These are phyloP conservation scores for Tuberolachnus salignus DNA, from an alignment of 2,888 invertebrate species.

Conservation along the genomic window DNA sequence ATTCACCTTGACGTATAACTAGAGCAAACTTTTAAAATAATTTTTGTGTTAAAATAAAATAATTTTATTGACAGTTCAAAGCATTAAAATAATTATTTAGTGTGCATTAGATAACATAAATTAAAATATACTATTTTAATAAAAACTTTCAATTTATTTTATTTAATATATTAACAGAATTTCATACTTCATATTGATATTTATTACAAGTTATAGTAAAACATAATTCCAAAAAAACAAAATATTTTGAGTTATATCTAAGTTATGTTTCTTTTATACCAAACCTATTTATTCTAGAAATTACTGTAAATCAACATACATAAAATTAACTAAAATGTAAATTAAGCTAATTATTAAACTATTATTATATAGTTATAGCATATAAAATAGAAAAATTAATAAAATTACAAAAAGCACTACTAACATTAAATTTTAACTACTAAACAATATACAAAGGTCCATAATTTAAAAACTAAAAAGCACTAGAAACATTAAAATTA, in stretches of 20 bases:
- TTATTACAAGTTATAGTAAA: not conserved
- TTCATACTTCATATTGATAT: not conserved
- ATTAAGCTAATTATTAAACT: not conserved
- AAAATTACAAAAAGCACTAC: not conserved
- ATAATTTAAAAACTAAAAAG: not conserved
- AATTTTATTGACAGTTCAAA: not conserved
- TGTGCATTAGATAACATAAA: not conserved
- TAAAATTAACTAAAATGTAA: not conserved
- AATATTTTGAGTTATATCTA: not conserved
- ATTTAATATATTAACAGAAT: not conserved
- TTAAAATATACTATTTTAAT: conserved; percentile 1
- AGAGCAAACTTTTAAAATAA: conserved; percentile 77
- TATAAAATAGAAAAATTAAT: not conserved
- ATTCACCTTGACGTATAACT: conserved; percentile 92
- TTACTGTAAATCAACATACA: not conserved
- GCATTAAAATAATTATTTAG: conserved; percentile 1
- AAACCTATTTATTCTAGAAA: not conserved
- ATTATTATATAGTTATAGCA: not conserved
- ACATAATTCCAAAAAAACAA: not conserved
- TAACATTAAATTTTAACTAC: not conserved
- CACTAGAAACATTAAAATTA: not conserved
- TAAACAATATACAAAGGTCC: not conserved
- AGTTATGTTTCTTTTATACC: not conserved
- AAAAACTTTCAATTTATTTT: not conserved
- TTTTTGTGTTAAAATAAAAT: conserved; percentile 32